phyloP scores from a whole-genome alignment of 2,888 invertebrate genomes.

The Theretra japonica region DNA sequence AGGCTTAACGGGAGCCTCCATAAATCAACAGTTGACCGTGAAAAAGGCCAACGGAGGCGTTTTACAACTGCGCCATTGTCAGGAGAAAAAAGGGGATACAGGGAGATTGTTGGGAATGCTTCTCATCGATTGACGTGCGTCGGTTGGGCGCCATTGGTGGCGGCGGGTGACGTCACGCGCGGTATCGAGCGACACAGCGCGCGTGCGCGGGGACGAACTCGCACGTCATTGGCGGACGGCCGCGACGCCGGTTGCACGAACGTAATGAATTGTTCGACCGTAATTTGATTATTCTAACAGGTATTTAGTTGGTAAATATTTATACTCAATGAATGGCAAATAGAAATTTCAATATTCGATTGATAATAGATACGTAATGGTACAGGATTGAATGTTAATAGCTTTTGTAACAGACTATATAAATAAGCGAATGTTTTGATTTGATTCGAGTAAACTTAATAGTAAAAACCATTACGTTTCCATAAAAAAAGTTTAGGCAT shows the following conservation, averaged over 20 bases:
- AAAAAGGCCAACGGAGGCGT: conserved; percentile 46
- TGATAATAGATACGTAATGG: too few species aligned
- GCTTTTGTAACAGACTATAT: too few species aligned
- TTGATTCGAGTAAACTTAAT: too few species aligned
- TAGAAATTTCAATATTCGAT: background rate
- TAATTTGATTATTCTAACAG: conserved; percentile 25
- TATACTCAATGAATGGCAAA: background rate
- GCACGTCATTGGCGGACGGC: conserved; percentile 63
- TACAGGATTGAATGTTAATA: background rate
- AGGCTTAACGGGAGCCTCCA: conserved; percentile 7
- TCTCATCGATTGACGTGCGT: conserved; percentile 77
- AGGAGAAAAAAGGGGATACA: conserved; percentile 41
- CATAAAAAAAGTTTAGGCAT: too few species aligned
- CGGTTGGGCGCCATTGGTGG: conserved; percentile 77
- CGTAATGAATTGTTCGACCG: conserved; percentile 50
- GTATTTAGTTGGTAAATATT: conserved; percentile 5
- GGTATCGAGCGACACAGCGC: conserved; percentile 78
- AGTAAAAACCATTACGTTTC: too few species aligned
- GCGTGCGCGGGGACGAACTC: conserved; percentile 68
- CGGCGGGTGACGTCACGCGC: conserved; percentile 72
- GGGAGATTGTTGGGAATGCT: conserved; percentile 53
- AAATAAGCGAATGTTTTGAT: background rate
- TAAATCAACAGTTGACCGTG: conserved; percentile 52
- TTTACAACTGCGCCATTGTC: conserved; percentile 46
- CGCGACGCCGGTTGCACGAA: conserved; percentile 55